phyloP scores from a whole-genome alignment of 2,797 vertebrate genomes.

The Numenius phaeopus region DNA sequence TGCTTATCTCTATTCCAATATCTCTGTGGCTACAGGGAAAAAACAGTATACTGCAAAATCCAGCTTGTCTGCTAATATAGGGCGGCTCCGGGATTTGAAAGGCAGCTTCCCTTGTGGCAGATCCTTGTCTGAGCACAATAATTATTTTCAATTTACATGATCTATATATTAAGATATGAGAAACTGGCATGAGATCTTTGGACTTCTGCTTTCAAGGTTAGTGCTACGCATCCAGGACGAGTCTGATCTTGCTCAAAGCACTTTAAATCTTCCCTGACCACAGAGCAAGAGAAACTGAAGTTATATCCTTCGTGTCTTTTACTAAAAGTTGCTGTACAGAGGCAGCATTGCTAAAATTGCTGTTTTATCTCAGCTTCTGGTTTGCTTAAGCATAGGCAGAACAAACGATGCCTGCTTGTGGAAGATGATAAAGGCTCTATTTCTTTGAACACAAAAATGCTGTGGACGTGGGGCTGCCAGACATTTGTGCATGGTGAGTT shows the following conservation, averaged over 20 bases:
- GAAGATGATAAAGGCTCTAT: background rate
- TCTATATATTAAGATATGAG: background rate
- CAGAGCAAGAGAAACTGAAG: background rate
- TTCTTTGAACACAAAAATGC: background rate
- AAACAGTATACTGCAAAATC: background rate
- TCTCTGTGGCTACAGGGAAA: background rate
- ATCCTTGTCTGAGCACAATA: background rate
- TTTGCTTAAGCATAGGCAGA: background rate
- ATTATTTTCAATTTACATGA: background rate
- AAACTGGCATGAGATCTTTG: background rate
- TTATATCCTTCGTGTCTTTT: fast-evolving
- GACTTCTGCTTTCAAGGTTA: background rate
- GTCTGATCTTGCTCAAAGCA: background rate
- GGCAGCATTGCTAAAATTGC: background rate
- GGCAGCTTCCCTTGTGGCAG: background rate
- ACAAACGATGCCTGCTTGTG: background rate
- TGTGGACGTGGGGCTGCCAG: background rate
- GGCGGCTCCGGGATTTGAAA: background rate
- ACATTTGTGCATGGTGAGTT: background rate
- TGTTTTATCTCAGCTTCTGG: background rate
- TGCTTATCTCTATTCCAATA: background rate
- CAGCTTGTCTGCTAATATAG: background rate
- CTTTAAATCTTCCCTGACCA: background rate
- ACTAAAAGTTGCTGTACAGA: background rate
- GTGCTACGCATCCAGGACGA: background rate